These are phyloP conservation scores for Podarcis lilfordi DNA, from an alignment of 2,797 vertebrate species.

Conservation along the genomic window DNA sequence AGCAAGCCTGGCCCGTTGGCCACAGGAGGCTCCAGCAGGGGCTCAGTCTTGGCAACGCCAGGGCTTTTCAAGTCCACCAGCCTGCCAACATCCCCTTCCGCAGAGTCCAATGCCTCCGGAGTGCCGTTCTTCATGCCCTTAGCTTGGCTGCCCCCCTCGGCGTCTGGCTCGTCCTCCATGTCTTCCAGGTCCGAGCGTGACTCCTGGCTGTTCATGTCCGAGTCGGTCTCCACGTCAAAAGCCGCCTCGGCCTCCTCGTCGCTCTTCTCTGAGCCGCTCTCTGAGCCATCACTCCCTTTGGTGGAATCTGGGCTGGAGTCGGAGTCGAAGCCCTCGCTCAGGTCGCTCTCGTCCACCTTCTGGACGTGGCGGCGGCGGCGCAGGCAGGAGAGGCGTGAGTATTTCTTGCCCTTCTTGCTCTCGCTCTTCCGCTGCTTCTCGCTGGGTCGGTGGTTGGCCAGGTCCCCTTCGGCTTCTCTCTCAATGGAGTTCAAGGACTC, in stretches of 20 bases:
- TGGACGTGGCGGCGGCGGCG: constrained; percentile 88
- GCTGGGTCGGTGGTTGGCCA: constrained; percentile 28
- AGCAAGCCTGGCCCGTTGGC: constrained; percentile 82
- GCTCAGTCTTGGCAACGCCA: constrained; percentile 58
- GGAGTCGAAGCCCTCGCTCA: constrained; percentile 95
- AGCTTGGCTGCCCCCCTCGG: constrained; percentile 55
- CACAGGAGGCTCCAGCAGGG: constrained; percentile 73
- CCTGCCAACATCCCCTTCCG: constrained; percentile 59
- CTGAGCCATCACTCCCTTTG: constrained; percentile 82
- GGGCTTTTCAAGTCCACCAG: constrained; percentile 54
- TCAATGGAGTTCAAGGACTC: constrained; percentile 76
- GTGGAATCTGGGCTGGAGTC: constrained; percentile 79
- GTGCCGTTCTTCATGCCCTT: constrained; percentile 4
- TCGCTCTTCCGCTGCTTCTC: constrained; percentile 69
- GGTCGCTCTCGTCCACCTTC: constrained; percentile 92
- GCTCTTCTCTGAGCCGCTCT: constrained; percentile 88
- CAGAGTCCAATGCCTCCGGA: constrained; percentile 44
- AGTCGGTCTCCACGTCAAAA: constrained; percentile 95
- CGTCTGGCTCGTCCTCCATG: constrained; percentile 86
- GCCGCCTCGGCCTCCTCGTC: constrained; percentile 90
- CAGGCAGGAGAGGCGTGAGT: constrained; percentile 89
- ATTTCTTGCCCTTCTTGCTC: constrained; percentile 88
- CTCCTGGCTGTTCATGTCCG: constrained; percentile 99
- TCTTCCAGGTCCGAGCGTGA: constrained; percentile 96
- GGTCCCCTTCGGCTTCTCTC: constrained; percentile 71